Evolutionary conservation across 2,797 vertebrate species (phyloP), one percentile per base, ranked within the genome.

Genomic region (Buceros bicornis): DNA sequence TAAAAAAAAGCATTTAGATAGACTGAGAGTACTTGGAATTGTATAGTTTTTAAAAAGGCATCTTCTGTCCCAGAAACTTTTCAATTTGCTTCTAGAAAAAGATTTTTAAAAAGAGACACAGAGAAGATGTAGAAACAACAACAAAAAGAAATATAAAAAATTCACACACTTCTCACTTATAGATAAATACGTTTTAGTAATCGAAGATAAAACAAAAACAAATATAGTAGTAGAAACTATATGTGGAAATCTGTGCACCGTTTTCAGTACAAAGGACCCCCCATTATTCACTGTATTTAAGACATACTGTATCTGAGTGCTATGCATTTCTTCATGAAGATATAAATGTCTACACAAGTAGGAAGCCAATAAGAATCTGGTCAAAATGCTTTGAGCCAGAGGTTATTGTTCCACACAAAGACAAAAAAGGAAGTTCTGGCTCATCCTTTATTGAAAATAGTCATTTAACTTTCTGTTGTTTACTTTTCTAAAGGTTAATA

Each of bases 401-500:
- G 6, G 6, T 85, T 82, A 13, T 61, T 82, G 14, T 21, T 94
- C 25, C 37, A 24, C 37, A 28, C 50, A 33, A 47, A 80, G 22
- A 77, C n/a, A 43, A 81, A 80, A 78, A 86, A 88, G 40, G 20
- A 35, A 60, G 10, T 26, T 85, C 60, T 91, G 60, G 14, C 28
- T 73, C 18, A 19, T 45, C 16, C n/a, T 80, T 87, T 66, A 16
- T 51, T 92, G 74, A 73, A 87, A 89, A 53, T 10, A 50, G 11
- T 50, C 2, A 0, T 62, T 43, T 66, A 92, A 64, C 48, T 92
- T 92, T 91, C 78, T 43, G 24, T 48, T 82, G 45, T 80, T 92
- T 95, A 25, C 42, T 93, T 89, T 85, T 85, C n/a, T 29, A 95
- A 91, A 95, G 57, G 48, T 77, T 89, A 93, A 64, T 77, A 48